Conservation (phyloP, 2,113 vertebrate genomes). For the Eclectus roratus region DNA sequence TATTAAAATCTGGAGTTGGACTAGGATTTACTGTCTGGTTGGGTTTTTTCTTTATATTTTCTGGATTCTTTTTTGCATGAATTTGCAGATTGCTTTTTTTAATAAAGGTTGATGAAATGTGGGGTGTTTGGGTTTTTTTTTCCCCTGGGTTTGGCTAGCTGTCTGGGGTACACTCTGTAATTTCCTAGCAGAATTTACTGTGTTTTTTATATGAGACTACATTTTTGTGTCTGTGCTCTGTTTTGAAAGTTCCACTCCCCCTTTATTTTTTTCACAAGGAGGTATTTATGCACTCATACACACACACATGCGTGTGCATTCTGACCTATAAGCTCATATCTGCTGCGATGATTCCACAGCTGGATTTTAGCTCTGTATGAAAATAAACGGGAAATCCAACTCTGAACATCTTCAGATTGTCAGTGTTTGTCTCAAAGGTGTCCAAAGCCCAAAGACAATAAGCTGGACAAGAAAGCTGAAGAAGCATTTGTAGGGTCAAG, state of each 20-base stretch:
- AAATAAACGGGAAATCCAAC: not conserved
- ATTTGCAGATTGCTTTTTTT: not conserved
- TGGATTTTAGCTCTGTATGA: not conserved
- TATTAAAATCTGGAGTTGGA: not conserved
- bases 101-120: not conserved
- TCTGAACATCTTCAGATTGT: not conserved
- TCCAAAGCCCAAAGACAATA: not conserved
- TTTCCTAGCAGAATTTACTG: not conserved
- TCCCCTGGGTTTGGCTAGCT: not conserved
- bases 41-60: not conserved
- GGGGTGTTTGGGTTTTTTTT: not conserved
- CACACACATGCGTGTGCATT: fast-evolving
- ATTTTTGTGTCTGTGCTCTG: not conserved
- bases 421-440: not conserved
- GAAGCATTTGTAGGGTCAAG: not conserved
- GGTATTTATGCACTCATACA: not conserved
- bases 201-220: not conserved
- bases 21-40: not conserved
- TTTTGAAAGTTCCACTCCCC: not conserved
- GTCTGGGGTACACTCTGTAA: not conserved
- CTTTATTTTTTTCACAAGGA: not conserved
- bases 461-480: not conserved
- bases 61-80: not conserved
- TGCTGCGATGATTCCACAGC: not conserved
- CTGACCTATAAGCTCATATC: not conserved